Percentiles rank a stretch among this genome's conserved stretches.
Evolutionary conservation across 2,113 vertebrate species (phyloP).

Genomic region (Poeciliopsis retropinna): DNA sequence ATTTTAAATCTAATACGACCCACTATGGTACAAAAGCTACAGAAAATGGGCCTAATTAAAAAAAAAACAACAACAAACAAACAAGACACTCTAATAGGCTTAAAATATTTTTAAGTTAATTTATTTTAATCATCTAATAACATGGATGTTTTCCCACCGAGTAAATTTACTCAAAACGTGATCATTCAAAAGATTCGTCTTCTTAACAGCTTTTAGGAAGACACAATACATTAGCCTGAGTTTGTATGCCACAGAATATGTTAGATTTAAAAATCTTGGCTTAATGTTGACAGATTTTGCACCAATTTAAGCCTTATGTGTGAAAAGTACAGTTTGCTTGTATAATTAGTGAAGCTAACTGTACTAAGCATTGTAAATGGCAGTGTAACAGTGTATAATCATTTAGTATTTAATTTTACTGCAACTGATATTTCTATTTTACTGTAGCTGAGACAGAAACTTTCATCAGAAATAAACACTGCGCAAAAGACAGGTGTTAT

Average conservation of each 20-base stretch:
- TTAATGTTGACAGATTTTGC: not conserved
- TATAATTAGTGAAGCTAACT: too few relatives aligned
- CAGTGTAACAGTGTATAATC: too few relatives aligned
- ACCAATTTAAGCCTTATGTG: too few relatives aligned
- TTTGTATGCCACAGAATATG: not conserved
- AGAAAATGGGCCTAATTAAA: not conserved
- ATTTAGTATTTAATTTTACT: not conserved
- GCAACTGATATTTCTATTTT: not conserved
- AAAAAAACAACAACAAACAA: too few relatives aligned
- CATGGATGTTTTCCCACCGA: too few relatives aligned
- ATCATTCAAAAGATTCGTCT: too few relatives aligned
- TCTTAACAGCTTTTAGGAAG: not conserved
- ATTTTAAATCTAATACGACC: too few relatives aligned
- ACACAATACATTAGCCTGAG: not conserved
- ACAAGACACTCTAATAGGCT: not conserved
- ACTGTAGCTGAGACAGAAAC: not conserved
- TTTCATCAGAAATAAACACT: conserved; percentile 8
- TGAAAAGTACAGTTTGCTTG: not conserved
- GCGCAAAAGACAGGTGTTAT: not conserved
- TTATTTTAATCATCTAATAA: too few relatives aligned
- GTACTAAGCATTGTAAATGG: too few relatives aligned
- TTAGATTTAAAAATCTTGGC: not conserved
- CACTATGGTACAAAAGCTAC: not conserved
- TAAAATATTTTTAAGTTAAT: not conserved
- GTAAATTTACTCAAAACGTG: too few relatives aligned